Conservation (phyloP, 2,113 vertebrate genomes). For the Ictalurus punctatus region DNA sequence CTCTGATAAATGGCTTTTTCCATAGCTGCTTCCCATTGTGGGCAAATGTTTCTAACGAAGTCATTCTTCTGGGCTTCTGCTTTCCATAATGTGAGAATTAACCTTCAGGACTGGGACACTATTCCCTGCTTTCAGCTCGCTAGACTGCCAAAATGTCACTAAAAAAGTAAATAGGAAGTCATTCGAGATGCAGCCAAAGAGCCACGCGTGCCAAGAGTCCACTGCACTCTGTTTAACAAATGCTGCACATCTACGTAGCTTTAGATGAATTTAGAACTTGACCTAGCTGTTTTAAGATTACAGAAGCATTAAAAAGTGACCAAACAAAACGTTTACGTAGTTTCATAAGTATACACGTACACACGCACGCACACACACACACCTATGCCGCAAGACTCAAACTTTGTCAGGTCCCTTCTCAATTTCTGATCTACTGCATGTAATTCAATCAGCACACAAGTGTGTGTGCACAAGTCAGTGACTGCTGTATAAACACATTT, state of each 20-base stretch:
- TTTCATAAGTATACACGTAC: neutral
- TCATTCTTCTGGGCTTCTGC: slow-evolving; percentile 33
- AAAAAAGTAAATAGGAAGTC: slow-evolving; percentile 33
- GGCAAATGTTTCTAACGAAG: slow-evolving; percentile 36
- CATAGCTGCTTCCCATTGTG: slow-evolving; percentile 30
- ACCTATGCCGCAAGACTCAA: too few relatives aligned
- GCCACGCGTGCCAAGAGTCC: neutral
- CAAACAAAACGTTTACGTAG: neutral
- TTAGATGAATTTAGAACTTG: slow-evolving; percentile 10
- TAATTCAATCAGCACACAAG: neutral
- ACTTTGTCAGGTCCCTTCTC: neutral
- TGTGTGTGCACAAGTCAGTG: neutral
- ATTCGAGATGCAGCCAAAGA: neutral
- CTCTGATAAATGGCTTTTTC: slow-evolving; percentile 39
- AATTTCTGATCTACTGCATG: neutral
- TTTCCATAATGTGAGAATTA: slow-evolving; percentile 33
- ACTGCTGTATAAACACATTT: neutral
- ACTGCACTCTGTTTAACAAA: neutral
- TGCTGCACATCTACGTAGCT: neutral
- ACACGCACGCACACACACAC: neutral
- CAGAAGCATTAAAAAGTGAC: neutral
- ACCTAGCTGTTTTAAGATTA: neutral
- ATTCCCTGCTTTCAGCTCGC: neutral
- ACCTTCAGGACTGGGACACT: slow-evolving; percentile 8
- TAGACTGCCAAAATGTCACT: slow-evolving; percentile 1